Conservation (phyloP, 1,140 invertebrate species). For the Drosophila azteca region DNA sequence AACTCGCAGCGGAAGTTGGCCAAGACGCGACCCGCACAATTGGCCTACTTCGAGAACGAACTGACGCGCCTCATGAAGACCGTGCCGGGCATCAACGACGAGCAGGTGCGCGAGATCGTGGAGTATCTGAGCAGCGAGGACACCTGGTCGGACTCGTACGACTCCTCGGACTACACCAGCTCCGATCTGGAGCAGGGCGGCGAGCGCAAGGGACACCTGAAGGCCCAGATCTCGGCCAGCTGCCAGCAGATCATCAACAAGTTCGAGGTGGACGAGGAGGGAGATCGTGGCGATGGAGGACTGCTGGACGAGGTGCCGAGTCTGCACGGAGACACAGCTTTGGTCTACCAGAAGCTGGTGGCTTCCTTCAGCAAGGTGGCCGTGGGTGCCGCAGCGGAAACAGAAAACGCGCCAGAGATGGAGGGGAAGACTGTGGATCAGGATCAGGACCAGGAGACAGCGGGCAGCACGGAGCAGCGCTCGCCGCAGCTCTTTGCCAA, state of each 20-base stretch:
- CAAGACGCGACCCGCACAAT: constrained; percentile 88
- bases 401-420: background rate
- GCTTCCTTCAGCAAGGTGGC: constrained; percentile 91
- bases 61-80: constrained; percentile 95
- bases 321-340: constrained; percentile 89
- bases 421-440: constrained; percentile 10
- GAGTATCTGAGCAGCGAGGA: constrained; percentile 96
- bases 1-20: constrained; percentile 83
- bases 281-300: constrained; percentile 86
- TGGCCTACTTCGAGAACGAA: constrained; percentile 94
- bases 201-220: constrained; percentile 88
- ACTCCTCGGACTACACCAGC: constrained; percentile 95
- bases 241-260: constrained; percentile 94
- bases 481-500: constrained; percentile 95
- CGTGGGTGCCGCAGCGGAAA: constrained; percentile 47
- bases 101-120: constrained; percentile 95
- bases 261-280: constrained; percentile 86
- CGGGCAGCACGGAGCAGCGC: constrained; percentile 85
- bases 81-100: constrained; percentile 94
- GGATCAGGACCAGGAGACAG: constrained; percentile 53
- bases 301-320: constrained; percentile 85
- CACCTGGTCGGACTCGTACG: constrained; percentile 96
- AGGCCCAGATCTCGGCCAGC: constrained; percentile 93
- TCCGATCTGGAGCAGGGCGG: constrained; percentile 90
- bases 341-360: constrained; percentile 93